Evolutionary conservation across 2,113 vertebrate species (phyloP).

Genomic region (Notarius lentiginosus): DNA sequence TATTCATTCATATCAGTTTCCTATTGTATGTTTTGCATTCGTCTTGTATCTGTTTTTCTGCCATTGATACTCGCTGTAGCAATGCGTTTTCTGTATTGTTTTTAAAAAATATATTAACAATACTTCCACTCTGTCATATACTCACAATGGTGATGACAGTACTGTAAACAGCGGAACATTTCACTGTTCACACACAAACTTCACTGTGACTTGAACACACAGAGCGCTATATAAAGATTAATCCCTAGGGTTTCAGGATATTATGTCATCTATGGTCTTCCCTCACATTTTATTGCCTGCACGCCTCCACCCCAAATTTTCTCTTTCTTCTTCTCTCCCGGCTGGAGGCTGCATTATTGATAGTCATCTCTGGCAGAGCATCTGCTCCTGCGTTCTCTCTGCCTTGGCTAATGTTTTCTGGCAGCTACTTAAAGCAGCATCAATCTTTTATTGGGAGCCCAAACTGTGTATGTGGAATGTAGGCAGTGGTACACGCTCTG

Average conservation of each 20-base stretch:
- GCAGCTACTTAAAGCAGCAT: constrained; percentile 62
- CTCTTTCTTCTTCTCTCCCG: constrained; percentile 39
- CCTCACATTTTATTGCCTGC: constrained; percentile 10
- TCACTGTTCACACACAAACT: constrained; percentile 46
- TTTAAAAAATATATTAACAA: neutral
- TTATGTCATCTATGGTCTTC: constrained; percentile 29
- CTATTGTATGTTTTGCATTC: neutral
- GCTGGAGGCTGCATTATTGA: constrained; percentile 76
- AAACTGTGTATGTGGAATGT: constrained; percentile 50
- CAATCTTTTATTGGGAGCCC: constrained; percentile 59
- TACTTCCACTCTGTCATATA: neutral
- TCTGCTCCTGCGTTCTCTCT: constrained; percentile 62
- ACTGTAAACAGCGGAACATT: constrained; percentile 47
- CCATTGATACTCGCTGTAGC: neutral
- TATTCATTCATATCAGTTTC: neutral
- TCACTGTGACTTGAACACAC: constrained; percentile 19
- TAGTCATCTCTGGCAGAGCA: constrained; percentile 70
- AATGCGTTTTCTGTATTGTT: neutral
- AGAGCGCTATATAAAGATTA: neutral
- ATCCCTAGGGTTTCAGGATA: neutral
- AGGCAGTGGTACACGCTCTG: constrained; percentile 17
- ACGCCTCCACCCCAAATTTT: constrained; percentile 3
- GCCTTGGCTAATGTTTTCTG: constrained; percentile 57
- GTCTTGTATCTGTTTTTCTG: neutral
- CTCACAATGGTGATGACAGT: neutral